These are phyloP conservation scores for Pachymerium ferrugineum DNA, from an alignment of 2,888 invertebrate species.

Conservation along the genomic window DNA sequence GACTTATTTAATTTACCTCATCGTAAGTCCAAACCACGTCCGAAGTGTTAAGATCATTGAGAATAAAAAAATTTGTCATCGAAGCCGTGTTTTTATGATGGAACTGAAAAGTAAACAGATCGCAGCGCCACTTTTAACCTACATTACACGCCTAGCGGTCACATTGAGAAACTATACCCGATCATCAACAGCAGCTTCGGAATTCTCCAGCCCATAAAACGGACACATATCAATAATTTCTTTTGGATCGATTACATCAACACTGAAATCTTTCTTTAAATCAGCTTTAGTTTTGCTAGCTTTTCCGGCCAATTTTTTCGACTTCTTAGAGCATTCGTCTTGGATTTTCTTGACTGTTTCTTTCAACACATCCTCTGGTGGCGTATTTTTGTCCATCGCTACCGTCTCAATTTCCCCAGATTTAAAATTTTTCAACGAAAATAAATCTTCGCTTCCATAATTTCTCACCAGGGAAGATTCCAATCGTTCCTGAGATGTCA, in stretches of 20 bases:
- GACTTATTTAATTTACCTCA: neutral
- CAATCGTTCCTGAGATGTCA: neutral
- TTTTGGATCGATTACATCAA: neutral
- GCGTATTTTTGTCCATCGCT: neutral
- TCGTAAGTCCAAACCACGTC: neutral
- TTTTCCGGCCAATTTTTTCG: neutral
- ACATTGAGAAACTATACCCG: neutral
- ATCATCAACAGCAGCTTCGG: neutral
- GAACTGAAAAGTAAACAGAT: neutral
- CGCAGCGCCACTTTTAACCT: neutral
- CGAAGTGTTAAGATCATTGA: neutral
- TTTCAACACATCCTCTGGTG: neutral
- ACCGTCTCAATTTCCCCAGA: neutral
- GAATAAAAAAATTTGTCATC: neutral
- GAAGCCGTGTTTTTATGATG: neutral
- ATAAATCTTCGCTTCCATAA: neutral
- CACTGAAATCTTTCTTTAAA: neutral
- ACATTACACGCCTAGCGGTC: neutral
- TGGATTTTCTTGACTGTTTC: neutral
- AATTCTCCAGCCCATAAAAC: neutral
- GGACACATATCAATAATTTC: neutral
- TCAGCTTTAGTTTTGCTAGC: neutral
- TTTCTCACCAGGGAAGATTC: neutral
- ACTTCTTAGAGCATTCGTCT: neutral
- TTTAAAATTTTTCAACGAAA: neutral